Conservation (phyloP, 2,797 vertebrate genomes). For the Linurgus olivaceus region DNA sequence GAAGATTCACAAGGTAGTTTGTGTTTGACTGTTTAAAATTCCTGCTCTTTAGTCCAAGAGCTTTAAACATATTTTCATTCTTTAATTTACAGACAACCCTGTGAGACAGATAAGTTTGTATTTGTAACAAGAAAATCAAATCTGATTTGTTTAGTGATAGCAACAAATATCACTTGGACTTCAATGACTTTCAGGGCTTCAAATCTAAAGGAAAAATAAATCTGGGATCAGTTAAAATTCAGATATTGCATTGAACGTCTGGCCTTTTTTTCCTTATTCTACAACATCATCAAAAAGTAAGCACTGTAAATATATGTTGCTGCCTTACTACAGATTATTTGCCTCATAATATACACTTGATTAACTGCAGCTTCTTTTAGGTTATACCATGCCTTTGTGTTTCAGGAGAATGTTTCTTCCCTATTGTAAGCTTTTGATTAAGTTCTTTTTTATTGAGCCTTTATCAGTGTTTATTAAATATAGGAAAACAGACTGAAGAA, state of each 20-base stretch:
- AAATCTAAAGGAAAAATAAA: not conserved
- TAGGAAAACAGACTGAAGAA: not conserved
- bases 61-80: not conserved
- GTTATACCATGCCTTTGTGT: not conserved
- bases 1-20: not conserved
- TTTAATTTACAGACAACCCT: not conserved
- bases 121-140: conserved; percentile 5
- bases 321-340: not conserved
- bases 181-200: conserved; percentile 5
- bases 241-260: not conserved
- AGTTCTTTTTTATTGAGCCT: not conserved
- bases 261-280: not conserved
- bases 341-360: not conserved
- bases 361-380: not conserved
- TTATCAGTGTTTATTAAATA: conserved; percentile 22
- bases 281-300: not conserved
- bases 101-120: not conserved
- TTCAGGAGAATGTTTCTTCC: not conserved
- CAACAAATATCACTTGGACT: not conserved
- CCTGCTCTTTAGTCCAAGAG: not conserved
- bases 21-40: conserved; percentile 14
- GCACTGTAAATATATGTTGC: not conserved
- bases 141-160: conserved; percentile 33
- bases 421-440: not conserved
- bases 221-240: conserved; percentile 1